These are phyloP conservation scores for Petromus typicus DNA, from an alignment of 2,113 vertebrate species.

Conservation along the genomic window DNA sequence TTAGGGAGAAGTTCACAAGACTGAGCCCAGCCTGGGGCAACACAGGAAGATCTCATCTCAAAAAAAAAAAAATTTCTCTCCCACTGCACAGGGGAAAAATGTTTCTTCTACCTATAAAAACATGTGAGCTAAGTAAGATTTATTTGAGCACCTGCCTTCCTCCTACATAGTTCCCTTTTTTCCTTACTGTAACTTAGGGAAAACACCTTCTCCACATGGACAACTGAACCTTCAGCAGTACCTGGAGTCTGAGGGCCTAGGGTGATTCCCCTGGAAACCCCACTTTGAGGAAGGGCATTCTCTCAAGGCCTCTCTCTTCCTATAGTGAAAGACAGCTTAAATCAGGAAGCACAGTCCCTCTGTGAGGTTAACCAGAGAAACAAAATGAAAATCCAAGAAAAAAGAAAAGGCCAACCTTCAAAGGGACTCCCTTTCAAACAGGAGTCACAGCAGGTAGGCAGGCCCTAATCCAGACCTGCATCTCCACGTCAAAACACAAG, in stretches of 20 bases:
- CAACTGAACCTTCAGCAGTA: neutral
- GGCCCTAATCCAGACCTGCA: neutral
- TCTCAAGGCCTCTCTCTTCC: neutral
- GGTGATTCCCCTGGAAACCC: neutral
- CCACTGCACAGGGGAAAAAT: neutral
- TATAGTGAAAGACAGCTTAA: neutral
- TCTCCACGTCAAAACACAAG: conserved; percentile 24
- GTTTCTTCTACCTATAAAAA: conserved; percentile 6
- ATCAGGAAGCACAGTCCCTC: conserved; percentile 1
- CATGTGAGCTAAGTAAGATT: neutral
- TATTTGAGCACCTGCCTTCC: neutral
- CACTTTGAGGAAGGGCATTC: neutral
- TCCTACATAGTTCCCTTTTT: neutral
- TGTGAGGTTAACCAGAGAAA: neutral
- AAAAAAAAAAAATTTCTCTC: neutral
- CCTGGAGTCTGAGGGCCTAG: neutral
- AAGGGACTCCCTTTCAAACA: neutral
- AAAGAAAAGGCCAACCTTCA: neutral
- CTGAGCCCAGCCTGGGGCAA: neutral
- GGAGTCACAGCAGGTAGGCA: neutral
- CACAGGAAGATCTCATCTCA: neutral
- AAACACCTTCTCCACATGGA: neutral
- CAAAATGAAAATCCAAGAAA: conserved; percentile 7
- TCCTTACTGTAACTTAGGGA: neutral
- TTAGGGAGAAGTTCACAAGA: neutral